A percentile compares a stretch with the other conserved stretches of the same genome.
Evolutionary conservation across 2,888 invertebrate genomes (phyloP).

Genomic region (Tupiocoris notatus): DNA sequence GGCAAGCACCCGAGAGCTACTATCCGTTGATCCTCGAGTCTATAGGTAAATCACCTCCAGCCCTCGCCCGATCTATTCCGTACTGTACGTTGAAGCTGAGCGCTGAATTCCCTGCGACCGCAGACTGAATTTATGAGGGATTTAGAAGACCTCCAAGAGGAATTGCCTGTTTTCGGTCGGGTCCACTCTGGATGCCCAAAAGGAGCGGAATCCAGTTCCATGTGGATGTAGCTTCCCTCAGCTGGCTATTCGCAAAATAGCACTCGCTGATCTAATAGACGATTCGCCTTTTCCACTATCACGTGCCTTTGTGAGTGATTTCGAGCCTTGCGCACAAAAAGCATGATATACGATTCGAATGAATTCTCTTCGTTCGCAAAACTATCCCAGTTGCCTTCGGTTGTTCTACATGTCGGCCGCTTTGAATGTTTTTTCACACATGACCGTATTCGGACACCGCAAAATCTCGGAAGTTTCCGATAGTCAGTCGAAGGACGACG

Average conservation of each 20-base stretch:
- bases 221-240: neutral
- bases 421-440: too few species aligned
- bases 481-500: too few species aligned
- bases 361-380: neutral
- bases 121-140: neutral
- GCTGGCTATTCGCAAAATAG: neutral
- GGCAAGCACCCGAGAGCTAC: too few species aligned
- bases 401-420: too few species aligned
- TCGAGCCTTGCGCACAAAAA: neutral
- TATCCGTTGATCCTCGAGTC: neutral
- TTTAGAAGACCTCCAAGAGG: neutral
- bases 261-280: neutral
- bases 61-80: neutral
- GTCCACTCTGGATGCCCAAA: neutral
- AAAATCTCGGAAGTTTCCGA: too few species aligned
- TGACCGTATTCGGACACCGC: too few species aligned
- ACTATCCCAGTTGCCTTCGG: too few species aligned
- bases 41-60: neutral
- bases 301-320: neutral
- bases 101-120: neutral
- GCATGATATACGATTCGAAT: neutral
- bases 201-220: neutral
- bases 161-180: neutral
- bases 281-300: neutral
- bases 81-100: neutral